Conservation (phyloP, 2,888 invertebrate species). For the Tigriopus californicus region DNA sequence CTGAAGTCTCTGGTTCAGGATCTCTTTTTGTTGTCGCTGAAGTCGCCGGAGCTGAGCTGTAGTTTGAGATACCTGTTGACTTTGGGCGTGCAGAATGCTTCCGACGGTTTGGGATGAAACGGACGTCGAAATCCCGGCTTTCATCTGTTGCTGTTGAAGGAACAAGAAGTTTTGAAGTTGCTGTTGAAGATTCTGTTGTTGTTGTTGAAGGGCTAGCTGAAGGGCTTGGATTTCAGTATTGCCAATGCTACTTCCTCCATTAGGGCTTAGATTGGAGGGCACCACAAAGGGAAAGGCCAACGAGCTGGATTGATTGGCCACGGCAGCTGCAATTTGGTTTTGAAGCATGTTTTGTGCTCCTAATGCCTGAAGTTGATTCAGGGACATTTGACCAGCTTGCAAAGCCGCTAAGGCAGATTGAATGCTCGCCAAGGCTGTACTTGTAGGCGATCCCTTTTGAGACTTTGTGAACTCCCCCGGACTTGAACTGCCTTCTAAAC, state of each 20-base stretch:
- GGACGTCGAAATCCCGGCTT: background rate
- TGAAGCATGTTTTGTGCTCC: background rate
- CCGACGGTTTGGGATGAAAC: background rate
- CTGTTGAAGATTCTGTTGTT: background rate
- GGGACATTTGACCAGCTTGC: conserved; percentile 30
- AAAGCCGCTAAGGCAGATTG: conserved; percentile 30
- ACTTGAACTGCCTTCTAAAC: too few species aligned
- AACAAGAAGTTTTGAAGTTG: background rate
- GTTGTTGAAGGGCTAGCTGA: background rate
- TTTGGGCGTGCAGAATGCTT: too few species aligned
- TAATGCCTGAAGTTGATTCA: conserved; percentile 24
- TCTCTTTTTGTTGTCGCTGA: too few species aligned
- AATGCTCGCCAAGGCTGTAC: conserved; percentile 26
- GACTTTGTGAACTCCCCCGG: too few species aligned
- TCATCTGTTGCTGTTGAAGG: background rate
- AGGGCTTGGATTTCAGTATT: background rate
- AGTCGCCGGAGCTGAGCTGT: too few species aligned
- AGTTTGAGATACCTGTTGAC: too few species aligned
- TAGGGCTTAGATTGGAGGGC: too few species aligned
- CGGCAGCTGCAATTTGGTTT: background rate
- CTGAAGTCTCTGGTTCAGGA: too few species aligned
- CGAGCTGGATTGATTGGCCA: too few species aligned
- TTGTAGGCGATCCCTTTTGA: conserved; percentile 17
- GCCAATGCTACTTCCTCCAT: too few species aligned
- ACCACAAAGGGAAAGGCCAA: too few species aligned